A percentile compares a stretch with the other conserved stretches of the same genome.
These are phyloP conservation scores for Enteromius thamalakanensis DNA, from an alignment of 2,797 vertebrate species.

Conservation along the genomic window DNA sequence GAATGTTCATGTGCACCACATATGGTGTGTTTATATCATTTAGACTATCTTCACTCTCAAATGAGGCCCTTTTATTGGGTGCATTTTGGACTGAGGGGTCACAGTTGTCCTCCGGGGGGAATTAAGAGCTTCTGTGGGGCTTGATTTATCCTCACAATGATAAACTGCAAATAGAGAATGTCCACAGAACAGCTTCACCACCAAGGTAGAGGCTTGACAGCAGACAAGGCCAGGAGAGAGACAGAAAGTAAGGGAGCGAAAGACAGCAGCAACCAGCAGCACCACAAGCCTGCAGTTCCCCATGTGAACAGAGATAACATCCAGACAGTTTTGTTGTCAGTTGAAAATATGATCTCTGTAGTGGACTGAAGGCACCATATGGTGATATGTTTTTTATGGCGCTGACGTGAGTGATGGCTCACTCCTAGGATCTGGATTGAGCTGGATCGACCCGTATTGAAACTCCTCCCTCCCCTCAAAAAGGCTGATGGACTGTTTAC, in stretches of 20 bases:
- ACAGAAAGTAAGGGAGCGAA: conserved; percentile 44
- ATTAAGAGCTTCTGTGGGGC: conserved; percentile 56
- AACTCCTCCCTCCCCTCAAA: conserved; percentile 53
- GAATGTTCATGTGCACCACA: conserved; percentile 59
- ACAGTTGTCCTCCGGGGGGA: conserved; percentile 45
- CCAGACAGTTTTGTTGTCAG: conserved; percentile 77
- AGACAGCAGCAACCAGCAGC: conserved; percentile 44
- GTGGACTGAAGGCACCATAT: conserved; percentile 80
- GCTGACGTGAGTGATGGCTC: conserved; percentile 80
- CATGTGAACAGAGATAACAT: conserved; percentile 71
- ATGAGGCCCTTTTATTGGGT: conserved; percentile 55
- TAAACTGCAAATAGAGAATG: conserved; percentile 75
- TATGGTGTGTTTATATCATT: conserved; percentile 57
- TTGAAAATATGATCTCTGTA: conserved; percentile 78
- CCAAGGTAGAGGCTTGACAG: conserved; percentile 68
- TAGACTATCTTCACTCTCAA: conserved; percentile 57
- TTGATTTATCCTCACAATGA: conserved; percentile 73
- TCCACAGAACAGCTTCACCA: conserved; percentile 69
- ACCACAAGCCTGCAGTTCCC: conserved; percentile 51
- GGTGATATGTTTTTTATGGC: conserved; percentile 77
- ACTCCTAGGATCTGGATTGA: conserved; percentile 73
- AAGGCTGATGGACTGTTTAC: conserved; percentile 59
- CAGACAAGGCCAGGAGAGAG: conserved; percentile 69
- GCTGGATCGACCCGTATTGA: conserved; percentile 78
- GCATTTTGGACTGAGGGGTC: conserved; percentile 55